Conservation (phyloP, 1,140 invertebrate species). For the Olivierus martensii region DNA sequence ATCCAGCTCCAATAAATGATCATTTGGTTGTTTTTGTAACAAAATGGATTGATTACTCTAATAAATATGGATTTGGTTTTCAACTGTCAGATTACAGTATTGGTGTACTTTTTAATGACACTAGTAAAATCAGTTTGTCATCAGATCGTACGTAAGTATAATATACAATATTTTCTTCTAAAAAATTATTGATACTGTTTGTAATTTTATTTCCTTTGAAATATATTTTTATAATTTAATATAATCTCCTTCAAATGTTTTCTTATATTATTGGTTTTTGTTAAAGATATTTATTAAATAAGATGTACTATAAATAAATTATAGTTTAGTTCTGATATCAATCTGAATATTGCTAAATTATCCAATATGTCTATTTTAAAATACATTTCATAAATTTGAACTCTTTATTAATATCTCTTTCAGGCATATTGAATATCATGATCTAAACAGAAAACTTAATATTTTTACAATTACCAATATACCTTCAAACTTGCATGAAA, state of each 20-base stretch:
- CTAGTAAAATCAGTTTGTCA: slow-evolving; percentile 74
- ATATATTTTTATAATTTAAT: no score
- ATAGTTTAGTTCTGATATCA: neutral
- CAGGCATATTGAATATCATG: slow-evolving; percentile 43
- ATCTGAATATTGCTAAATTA: neutral
- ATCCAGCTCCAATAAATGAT: no score
- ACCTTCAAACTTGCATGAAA: slow-evolving; percentile 38
- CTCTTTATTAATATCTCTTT: neutral
- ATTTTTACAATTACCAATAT: slow-evolving; percentile 34
- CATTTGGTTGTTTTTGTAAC: slow-evolving; percentile 31
- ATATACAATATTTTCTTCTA: no score
- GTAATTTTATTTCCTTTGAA: no score
- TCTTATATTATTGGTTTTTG: no score
- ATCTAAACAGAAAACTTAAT: slow-evolving; percentile 35
- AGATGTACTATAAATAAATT: neutral
- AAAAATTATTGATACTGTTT: neutral
- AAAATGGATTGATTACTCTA: slow-evolving; percentile 99
- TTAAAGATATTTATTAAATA: neutral
- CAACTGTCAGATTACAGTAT: slow-evolving; percentile 90
- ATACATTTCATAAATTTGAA: no score
- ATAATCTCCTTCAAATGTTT: no score
- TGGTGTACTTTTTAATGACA: slow-evolving; percentile 92
- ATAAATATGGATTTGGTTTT: slow-evolving; percentile 97
- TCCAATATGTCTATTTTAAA: neutral
- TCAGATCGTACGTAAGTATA: slow-evolving; percentile 62